Evolutionary conservation across 2,888 invertebrate genomes (phyloP), one percentile per base, ranked within the genome.

Genomic region (Habrosyne pyritoides): DNA sequence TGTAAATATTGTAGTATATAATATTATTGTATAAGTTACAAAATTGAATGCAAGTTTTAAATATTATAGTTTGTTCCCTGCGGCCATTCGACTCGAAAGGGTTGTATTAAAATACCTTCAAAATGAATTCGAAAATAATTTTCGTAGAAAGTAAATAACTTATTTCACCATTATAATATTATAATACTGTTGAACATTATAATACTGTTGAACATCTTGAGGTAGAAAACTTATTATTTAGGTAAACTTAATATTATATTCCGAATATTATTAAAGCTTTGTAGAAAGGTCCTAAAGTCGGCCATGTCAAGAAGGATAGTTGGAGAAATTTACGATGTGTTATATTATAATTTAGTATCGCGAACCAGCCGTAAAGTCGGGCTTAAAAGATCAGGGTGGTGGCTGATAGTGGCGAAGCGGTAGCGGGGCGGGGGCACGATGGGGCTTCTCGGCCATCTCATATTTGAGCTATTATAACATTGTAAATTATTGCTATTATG

Each of bases 331-430:
- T 91, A 92, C 81, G 91, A 86, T 81, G 78, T 91, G 91, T 91
- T 91, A 89, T 90, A 92, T 91, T 91, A 89, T 92, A 91, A 92
- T 92, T 91, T 91, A 92, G 88, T 90, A 77, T 80, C 77, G 83
- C 81, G 77, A 79, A 79, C 79, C 72, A 75, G 83, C 86, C 81
- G 89, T 89, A 91, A 90, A 90, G 83, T 86, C 77, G 76, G 79
- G 87, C 90, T 92, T 91, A 92, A 88, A 88, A 91, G 91, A 91
- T 92, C 88, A 87, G 73, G 71, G 69, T 52, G 67, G 65, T 63
- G 69, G 66, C 61, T 68, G 66, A 68, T 71, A 61, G 66, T 61
- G 62, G 68, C 54, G 53, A 60, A 60, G 62, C 53, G 61, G 61
- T 52, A 56, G 66, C 59, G 53, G 52, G 56, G 53, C 47, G 53